phyloP scores from a whole-genome alignment of 2,888 invertebrate genomes.

The Drosophila longiperda region DNA sequence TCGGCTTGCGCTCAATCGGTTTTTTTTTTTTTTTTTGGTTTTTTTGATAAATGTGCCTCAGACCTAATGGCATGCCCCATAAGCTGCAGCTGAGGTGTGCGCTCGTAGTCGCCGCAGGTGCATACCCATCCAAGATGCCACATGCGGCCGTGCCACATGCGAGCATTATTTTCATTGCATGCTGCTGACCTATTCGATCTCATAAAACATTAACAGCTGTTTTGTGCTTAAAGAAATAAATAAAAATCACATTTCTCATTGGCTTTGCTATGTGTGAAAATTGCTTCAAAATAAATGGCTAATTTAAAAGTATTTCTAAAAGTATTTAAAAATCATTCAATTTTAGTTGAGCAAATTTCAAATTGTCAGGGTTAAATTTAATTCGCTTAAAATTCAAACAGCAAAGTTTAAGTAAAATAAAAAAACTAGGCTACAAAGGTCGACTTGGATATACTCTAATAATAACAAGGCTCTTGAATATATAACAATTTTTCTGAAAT shows the following conservation, averaged over 20 bases:
- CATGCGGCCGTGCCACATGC: slow-evolving; percentile 31
- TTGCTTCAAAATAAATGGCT: neutral
- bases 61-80: slow-evolving; percentile 5
- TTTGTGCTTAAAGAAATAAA: neutral
- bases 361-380: neutral
- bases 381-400: neutral
- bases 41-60: slow-evolving; percentile 27
- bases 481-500: neutral
- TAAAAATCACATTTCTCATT: neutral
- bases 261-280: neutral
- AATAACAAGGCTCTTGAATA: no score
- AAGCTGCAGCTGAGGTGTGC: slow-evolving; percentile 6
- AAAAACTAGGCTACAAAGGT: neutral
- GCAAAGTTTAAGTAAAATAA: neutral
- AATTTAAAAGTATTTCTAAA: neutral
- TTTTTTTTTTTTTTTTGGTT: slow-evolving; percentile 27
- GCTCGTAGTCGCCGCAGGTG: slow-evolving; percentile 43
- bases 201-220: slow-evolving; percentile 25
- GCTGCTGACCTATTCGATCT: slow-evolving; percentile 33
- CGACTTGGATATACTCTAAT: neutral
- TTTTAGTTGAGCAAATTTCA: neutral
- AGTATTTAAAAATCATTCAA: neutral
- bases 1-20: slow-evolving; percentile 46
- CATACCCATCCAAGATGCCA: slow-evolving; percentile 39
- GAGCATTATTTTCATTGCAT: slow-evolving; percentile 33